Percentiles rank a stretch among this genome's conserved stretches.
These are phyloP conservation scores for Dynastes maya DNA, from an alignment of 2,888 invertebrate species.

Conservation along the genomic window DNA sequence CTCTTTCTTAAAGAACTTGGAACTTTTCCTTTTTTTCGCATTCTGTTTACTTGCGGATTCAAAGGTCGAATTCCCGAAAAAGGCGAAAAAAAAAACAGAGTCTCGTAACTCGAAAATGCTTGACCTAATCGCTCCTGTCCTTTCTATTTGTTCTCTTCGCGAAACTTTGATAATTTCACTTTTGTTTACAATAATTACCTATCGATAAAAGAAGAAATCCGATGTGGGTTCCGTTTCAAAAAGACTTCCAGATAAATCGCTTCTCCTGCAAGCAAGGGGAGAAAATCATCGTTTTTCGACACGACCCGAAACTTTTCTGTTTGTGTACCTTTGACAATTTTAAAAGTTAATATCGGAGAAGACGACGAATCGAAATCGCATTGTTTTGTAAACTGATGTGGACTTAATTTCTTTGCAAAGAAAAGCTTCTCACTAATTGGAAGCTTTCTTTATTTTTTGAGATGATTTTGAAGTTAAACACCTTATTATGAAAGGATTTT, in stretches of 20 bases:
- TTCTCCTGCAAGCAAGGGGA: background rate
- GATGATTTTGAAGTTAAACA: no score
- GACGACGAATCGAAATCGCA: background rate
- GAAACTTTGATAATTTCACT: slow-evolving; percentile 39
- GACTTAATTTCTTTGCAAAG: background rate
- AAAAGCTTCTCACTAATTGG: background rate
- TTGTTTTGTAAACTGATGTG: background rate
- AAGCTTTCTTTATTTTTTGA: no score
- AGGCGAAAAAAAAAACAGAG: no score
- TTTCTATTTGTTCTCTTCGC: slow-evolving; percentile 20
- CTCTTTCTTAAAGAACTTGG: background rate
- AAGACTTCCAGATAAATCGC: slow-evolving; percentile 1
- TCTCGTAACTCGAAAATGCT: background rate
- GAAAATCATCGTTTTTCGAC: slow-evolving; percentile 4
- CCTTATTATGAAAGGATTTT: no score
- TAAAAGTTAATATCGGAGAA: background rate
- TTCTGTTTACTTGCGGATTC: slow-evolving; percentile 1
- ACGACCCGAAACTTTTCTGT: background rate
- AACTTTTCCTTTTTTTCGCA: background rate
- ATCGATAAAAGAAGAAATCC: slow-evolving; percentile 7
- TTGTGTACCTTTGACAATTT: slow-evolving; percentile 17
- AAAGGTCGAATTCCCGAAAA: background rate
- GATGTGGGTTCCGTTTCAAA: slow-evolving; percentile 26
- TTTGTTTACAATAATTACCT: slow-evolving; percentile 42
- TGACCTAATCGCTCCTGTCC: background rate